Base-by-base conservation (phyloP, 2,888 invertebrate species). In the Cantharis lateralis region DNA sequence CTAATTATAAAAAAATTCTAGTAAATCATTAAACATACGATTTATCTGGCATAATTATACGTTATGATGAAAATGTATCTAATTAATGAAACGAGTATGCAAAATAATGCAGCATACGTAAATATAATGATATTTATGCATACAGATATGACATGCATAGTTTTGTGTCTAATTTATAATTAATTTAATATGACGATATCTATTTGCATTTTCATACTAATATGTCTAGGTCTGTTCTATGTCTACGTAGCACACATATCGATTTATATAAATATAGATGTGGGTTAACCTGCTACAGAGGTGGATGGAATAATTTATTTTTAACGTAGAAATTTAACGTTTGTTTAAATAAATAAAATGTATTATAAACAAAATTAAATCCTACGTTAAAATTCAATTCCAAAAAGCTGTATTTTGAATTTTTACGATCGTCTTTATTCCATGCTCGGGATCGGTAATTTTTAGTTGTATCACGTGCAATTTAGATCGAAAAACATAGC, bases 181-280 rank as follows among this genome's bases (percentile, higher is more conserved):
- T 74, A 74, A 70, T 74, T 69, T 70, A 74, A 64, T 70, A 74
- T 72, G 75, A 71, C 32, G 68, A 75, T 71, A 75, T 48, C 48
- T 48, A 48, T 75, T 75, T 62, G 68, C 75, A 71, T 75, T 75
- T 71, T 72, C 75, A 75, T 75, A 68, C 71, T 71, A 75, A 75
- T 75, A 68, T 48, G 74, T 73, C 73, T 75, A 71, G 68, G 75
- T 75, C 75, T 75, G 75, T 62, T 63, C 75, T 48, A 24, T 71
- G 75, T 75, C 75, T 75, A 68, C 71, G 74, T 72, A 66, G 64
- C 74, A 62, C 62, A 48, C 68, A 68, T 75, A 75, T 75, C 66
- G 75, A 75, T 75, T 75, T 72, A 32, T 68, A 75, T 75, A 71
- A 71, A 71, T 75, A 75, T 75, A 75, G 71, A 75, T 69, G 61